These are phyloP conservation scores for Drosophila buzzatii DNA, from an alignment of 2,888 invertebrate species.

Conservation along the genomic window DNA sequence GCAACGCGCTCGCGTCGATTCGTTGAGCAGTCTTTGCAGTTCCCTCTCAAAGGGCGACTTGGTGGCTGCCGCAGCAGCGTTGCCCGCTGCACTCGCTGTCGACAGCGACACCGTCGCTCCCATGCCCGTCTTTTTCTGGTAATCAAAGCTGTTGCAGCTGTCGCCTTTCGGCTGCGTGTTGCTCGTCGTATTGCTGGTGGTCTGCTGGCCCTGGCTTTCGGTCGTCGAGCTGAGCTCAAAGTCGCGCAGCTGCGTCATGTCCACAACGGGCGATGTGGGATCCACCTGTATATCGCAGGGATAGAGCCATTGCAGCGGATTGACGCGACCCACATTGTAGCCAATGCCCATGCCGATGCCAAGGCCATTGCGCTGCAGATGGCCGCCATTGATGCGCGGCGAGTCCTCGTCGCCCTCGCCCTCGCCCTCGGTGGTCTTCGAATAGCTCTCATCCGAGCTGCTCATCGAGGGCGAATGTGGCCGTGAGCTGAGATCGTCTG, in stretches of 20 bases:
- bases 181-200: conserved; percentile 82
- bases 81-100: conserved; percentile 48
- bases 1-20: conserved; percentile 85
- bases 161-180: conserved; percentile 88
- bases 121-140: conserved; percentile 66
- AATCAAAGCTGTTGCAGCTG: conserved; percentile 89
- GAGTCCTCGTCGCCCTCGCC: conserved; percentile 86
- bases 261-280: conserved; percentile 83
- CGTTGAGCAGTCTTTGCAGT: conserved; percentile 91
- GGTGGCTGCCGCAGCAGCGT: conserved; percentile 79
- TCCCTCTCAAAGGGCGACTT: conserved; percentile 91
- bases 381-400: conserved; percentile 77
- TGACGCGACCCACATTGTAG: conserved; percentile 62
- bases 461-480: conserved; percentile 93
- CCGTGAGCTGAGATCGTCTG: conserved; percentile 92
- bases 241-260: conserved; percentile 84
- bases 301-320: conserved; percentile 88
- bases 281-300: conserved; percentile 88
- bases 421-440: conserved; percentile 91
- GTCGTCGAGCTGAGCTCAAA: conserved; percentile 85
- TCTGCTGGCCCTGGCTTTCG: conserved; percentile 86
- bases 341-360: conserved; percentile 18
- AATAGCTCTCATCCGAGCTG: conserved; percentile 94
- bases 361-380: conserved; percentile 65
- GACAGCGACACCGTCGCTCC: conserved; percentile 1